Evolutionary conservation across 2,888 invertebrate genomes (phyloP), one percentile per base, ranked within the genome.

Genomic region (Tanypteryx hageni): DNA sequence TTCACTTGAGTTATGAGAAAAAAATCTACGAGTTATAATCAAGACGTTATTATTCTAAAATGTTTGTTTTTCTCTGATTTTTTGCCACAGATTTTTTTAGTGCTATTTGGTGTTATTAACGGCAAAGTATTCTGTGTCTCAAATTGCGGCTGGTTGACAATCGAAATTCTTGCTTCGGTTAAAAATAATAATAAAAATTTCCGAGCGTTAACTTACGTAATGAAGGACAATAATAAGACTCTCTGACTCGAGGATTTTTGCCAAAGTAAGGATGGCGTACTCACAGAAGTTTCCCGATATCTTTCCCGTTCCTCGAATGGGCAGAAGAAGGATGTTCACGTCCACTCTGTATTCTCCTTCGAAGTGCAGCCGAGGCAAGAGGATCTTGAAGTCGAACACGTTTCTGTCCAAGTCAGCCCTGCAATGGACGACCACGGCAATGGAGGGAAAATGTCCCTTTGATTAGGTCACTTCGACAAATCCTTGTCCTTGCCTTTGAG

Each of bases 291-390:
- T 96, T 93, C 97, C 97, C 0, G 95, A 96, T 93, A 97, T 96
- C 93, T 96, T 96, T 27, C 97, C 97, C 93, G 96, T 95, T 44
- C 97, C 97, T 93, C 96, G 96, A 27, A 97, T 95, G 93, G 96
- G 95, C 59, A 97, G 94, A 61, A 97, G 94, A 68, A 97, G 94
- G 16, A 97, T 95, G 92, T 96, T 96, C 94, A 97, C 96, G 94
- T 97, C 96, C 95, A 97, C 96, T 94, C 96, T 96, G 95, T 97
- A 97, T 94, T 97, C 96, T 57, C 97, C 97, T 92, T 95, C 95
- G 94, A 97, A 97, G 93, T 96, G 96, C 92, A 97, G 94, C 92
- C 95, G 95, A 0, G 96, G 96, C 58, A 97, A 95, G 76, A 95
- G 94, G 64, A 96, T 95, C 94, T 96, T 96, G 94, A 97, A 97